A percentile compares a stretch with the other conserved stretches of the same genome.
These are phyloP conservation scores for Plusia festucae DNA, from an alignment of 2,888 invertebrate species.

Conservation along the genomic window DNA sequence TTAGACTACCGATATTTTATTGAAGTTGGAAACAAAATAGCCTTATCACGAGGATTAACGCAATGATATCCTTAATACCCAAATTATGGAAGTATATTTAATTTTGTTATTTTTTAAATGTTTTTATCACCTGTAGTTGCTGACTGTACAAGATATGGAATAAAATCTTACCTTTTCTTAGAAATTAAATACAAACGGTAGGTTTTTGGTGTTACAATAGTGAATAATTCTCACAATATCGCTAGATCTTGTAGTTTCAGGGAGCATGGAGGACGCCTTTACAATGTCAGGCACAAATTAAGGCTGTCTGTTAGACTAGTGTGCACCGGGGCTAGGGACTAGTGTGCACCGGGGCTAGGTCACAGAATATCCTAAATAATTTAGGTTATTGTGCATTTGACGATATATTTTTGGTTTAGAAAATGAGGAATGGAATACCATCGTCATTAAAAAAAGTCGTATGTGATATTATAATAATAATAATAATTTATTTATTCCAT, in stretches of 20 bases:
- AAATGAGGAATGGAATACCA: too few species aligned
- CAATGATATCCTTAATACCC: too few species aligned
- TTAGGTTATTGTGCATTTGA: slow-evolving; percentile 7
- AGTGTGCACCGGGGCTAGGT: slow-evolving; percentile 21
- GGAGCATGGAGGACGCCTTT: slow-evolving; percentile 31
- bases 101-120: too few species aligned
- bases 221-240: not conserved
- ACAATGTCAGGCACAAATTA: slow-evolving; percentile 45
- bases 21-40: too few species aligned
- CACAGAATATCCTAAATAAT: slow-evolving; percentile 25
- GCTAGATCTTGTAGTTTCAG: slow-evolving; percentile 13
- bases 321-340: slow-evolving; percentile 18
- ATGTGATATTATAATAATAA: not conserved
- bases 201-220: not conserved
- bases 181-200: not conserved
- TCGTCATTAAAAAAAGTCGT: not conserved
- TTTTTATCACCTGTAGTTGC: too few species aligned
- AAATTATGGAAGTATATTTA: too few species aligned
- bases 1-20: too few species aligned
- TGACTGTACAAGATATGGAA: too few species aligned
- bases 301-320: slow-evolving; percentile 30
- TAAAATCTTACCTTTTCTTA: too few species aligned
- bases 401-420: not conserved
- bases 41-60: too few species aligned
- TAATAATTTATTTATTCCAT: too few species aligned